A percentile compares a stretch with the other conserved stretches of the same genome.
These are phyloP conservation scores for Bombus impatiens DNA, from an alignment of 1,140 invertebrate species.

Conservation along the genomic window DNA sequence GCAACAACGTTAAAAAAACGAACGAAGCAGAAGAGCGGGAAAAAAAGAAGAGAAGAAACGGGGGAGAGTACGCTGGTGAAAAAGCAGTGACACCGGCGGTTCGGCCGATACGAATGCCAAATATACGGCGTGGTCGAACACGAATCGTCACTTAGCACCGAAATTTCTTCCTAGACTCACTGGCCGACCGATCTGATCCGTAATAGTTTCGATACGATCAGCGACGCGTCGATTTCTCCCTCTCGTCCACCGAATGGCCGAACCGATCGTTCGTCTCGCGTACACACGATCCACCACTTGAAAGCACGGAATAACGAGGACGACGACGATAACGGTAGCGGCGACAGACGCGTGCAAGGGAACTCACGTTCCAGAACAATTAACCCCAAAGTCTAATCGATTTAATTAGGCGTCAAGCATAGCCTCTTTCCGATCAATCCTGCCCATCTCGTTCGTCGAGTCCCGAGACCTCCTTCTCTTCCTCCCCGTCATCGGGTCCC, in stretches of 20 bases:
- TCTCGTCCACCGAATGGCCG: background rate
- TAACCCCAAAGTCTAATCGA: conserved; percentile 79
- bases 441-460: conserved; percentile 51
- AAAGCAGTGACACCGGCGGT: conserved; percentile 13
- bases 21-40: background rate
- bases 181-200: background rate
- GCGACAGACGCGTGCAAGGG: conserved; percentile 45
- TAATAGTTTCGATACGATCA: conserved; percentile 15
- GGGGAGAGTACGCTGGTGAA: background rate
- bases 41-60: background rate
- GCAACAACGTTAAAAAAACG: background rate
- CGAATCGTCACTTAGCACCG: conserved; percentile 34
- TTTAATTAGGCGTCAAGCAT: conserved; percentile 74
- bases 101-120: background rate
- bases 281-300: conserved; percentile 3
- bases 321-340: conserved; percentile 49
- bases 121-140: background rate
- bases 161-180: conserved; percentile 20
- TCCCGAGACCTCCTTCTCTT: conserved; percentile 55
- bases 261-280: background rate
- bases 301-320: conserved; percentile 7
- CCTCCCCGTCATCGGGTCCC: conserved; percentile 63
- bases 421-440: conserved; percentile 64
- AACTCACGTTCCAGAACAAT: conserved; percentile 77
- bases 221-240: background rate